These are phyloP conservation scores for Odontothrips loti DNA, from an alignment of 2,888 invertebrate genomes.

Conservation along the genomic window DNA sequence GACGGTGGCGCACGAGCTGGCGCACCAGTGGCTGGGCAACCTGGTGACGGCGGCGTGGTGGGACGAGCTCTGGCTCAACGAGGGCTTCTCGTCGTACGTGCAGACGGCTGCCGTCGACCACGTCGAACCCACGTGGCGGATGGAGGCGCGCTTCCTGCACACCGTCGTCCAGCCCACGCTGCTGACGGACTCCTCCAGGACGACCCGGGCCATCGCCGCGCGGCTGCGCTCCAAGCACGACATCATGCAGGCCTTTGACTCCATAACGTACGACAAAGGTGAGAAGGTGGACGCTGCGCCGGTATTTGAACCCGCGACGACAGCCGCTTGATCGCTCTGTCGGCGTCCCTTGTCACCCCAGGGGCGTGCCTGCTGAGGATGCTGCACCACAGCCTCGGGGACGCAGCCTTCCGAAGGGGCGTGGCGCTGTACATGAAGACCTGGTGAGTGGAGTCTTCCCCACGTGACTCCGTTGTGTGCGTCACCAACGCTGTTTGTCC, in stretches of 20 bases:
- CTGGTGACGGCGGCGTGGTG: conserved; percentile 13
- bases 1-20: conserved; percentile 10
- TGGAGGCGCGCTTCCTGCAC: not conserved
- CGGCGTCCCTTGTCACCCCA: not conserved
- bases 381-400: conserved; percentile 7
- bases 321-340: not conserved
- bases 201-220: not conserved
- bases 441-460: not conserved
- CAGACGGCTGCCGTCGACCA: not conserved
- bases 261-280: conserved; percentile 1
- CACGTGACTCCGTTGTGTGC: not conserved
- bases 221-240: conserved; percentile 3
- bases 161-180: not conserved
- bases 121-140: conserved; percentile 7
- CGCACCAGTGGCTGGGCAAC: conserved; percentile 17
- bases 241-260: conserved; percentile 16
- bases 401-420: not conserved
- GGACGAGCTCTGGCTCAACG: conserved; percentile 19
- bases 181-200: not conserved
- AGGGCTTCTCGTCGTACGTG: conserved; percentile 15
- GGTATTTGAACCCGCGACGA: no score
- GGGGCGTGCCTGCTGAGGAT: not conserved
- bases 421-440: not conserved
- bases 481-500: not conserved
- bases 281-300: not conserved